Evolutionary conservation across 2,888 invertebrate species (phyloP).

Genomic region (Pollenia amentaria): DNA sequence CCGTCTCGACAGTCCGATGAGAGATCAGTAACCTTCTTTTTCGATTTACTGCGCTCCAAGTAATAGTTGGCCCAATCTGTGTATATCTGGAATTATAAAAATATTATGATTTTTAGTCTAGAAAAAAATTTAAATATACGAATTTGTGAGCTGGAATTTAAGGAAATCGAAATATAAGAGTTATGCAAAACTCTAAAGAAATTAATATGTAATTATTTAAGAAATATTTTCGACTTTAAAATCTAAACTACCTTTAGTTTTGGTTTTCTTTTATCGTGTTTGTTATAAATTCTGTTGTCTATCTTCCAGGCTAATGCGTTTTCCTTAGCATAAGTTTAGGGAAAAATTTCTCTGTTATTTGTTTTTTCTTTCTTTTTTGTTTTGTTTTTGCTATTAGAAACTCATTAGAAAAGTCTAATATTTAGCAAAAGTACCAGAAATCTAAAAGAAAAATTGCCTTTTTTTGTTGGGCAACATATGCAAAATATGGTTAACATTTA

Average conservation of each 20-base stretch:
- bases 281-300: too few species aligned
- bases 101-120: background rate
- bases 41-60: conserved; percentile 95
- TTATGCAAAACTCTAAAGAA: too few species aligned
- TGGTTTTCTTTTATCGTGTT: too few species aligned
- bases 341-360: conserved; percentile 19
- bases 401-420: conserved; percentile 60
- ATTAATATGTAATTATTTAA: too few species aligned
- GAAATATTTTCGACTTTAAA: too few species aligned
- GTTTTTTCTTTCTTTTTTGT: background rate
- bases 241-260: too few species aligned
- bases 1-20: conserved; percentile 97
- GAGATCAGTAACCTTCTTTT: conserved; percentile 92
- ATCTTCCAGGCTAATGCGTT: background rate
- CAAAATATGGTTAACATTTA: conserved; percentile 41
- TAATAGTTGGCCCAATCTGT: conserved; percentile 99
- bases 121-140: background rate
- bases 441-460: conserved; percentile 17
- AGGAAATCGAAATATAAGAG: too few species aligned
- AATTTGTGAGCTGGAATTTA: too few species aligned
- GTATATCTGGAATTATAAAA: conserved; percentile 91
- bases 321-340: background rate
- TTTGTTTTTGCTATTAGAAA: conserved; percentile 65
- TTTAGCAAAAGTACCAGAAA: conserved; percentile 8
- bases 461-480: conserved; percentile 56